Evolutionary conservation across 2,888 invertebrate genomes (phyloP), one percentile per base, ranked within the genome.

Genomic region (Clunio marinus): DNA sequence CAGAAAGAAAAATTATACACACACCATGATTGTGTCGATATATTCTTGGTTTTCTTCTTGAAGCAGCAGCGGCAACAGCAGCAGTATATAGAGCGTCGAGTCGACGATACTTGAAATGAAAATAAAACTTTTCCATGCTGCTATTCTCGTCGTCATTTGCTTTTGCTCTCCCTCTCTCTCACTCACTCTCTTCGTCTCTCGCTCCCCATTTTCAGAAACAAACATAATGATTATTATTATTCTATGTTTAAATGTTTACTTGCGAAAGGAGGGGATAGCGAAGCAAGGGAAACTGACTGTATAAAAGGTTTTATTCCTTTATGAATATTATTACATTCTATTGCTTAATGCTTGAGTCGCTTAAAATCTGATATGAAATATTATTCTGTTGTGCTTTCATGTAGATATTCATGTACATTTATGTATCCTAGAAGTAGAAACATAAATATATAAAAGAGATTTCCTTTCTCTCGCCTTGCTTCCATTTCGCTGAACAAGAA

Each of bases 21-120:
- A 60, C 60, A 60, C 35, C 60, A 60, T 62, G 62, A 37, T 62
- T 62, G 41, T 63, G 46, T 63, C 45, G 28, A 63, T 46, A 27
- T 63, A 22, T 24, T 32, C 35, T 32, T 41, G n/a, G n/a, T n/a
- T n/a, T n/a, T n/a, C n/a, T n/a, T 51, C 51, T 22, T 8, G 3
- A 17, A 51, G n/a, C n/a, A n/a, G n/a, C n/a, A n/a, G n/a, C n/a
- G n/a, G n/a, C n/a, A n/a, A n/a, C n/a, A n/a, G n/a, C n/a, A n/a
- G 51, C 20, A 51, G 22, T 41, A 51, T 17, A 51, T 51, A 22
- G 51, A 51, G 51, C 41, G 41, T 10, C 41, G n/a, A 41, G 41
- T n/a, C 10, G 41, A 41, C n/a, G n/a, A n/a, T n/a, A n/a, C n/a
- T n/a, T n/a, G n/a, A n/a, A 41, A 41, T n/a, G 15, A 15, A 41